Conservation (phyloP, 2,113 vertebrate genomes). For the Hemichromis elongatus region DNA sequence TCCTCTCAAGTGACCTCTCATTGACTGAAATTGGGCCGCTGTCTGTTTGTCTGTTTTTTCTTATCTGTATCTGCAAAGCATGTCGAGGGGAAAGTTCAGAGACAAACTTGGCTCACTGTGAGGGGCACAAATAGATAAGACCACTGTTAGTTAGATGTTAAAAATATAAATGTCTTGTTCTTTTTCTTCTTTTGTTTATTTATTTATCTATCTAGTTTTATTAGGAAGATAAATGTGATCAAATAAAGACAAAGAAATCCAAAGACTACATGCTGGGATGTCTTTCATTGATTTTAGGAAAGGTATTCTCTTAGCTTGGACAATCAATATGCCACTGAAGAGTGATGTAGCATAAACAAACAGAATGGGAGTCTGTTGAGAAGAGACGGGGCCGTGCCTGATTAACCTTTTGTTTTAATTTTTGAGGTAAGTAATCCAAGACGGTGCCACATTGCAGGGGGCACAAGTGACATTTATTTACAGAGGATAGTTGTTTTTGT, state of each 20-base stretch:
- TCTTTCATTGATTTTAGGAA: background rate
- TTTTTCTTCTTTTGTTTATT: background rate
- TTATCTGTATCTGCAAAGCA: constrained; percentile 36
- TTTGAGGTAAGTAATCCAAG: constrained; percentile 1
- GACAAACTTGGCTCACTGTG: constrained; percentile 26
- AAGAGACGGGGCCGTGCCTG: background rate
- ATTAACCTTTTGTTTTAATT: constrained; percentile 46
- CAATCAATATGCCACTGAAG: constrained; percentile 19
- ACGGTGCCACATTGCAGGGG: constrained; percentile 12
- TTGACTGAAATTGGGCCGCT: constrained; percentile 11
- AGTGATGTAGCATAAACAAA: constrained; percentile 20
- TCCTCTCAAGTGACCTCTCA: background rate
- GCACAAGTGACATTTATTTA: constrained; percentile 31
- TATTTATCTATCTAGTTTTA: background rate
- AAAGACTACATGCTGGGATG: constrained; percentile 20
- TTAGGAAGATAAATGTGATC: constrained; percentile 11
- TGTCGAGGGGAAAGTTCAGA: constrained; percentile 53
- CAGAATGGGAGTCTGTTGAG: constrained; percentile 7
- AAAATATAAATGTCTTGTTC: background rate
- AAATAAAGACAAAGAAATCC: constrained; percentile 15
- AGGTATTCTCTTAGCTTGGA: background rate
- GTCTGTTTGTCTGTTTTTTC: constrained; percentile 33
- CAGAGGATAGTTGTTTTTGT: background rate
- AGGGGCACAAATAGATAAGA: background rate
- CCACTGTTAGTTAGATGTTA: background rate